Evolutionary conservation across 2,797 vertebrate species (phyloP), one percentile per base, ranked within the genome.

Genomic region (Tauraco hartlaubi): DNA sequence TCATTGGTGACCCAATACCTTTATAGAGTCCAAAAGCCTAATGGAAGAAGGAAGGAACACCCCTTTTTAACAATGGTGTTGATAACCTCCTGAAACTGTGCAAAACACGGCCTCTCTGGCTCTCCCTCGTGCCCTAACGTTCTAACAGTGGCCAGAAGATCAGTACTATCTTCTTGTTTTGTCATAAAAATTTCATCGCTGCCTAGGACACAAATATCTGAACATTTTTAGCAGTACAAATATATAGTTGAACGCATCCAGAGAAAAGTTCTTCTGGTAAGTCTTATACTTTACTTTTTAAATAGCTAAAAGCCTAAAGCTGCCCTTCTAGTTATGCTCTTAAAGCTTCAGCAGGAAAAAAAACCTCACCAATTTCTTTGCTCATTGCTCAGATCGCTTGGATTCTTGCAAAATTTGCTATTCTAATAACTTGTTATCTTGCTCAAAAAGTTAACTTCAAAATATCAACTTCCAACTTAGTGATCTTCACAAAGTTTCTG

Each of bases 1-100:
- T 99, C 99, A 99, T 99, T 20, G 99, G 99, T 10, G 99, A 99
- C 62, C 99, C 99, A 49, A 99, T 99, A 62, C 99, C 99, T 98
- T 99, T 99, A 96, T 99, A 99, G 81, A 99, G 98, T 76, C 99
- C 99, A 90, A 98, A 96, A 74, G 98, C 91, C 99, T 99, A 96
- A 8, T 33, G 72, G 62, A 63, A 79, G 66, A 74, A 77, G 25
- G 48, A 66, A 90, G 29, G 20, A 76, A 80, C 85, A 72, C 3
- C 2, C 7, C 8, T 62, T 62, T 79, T 94, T 62, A 96, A 56
- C 41, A 82, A 43, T 4, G 21, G 23, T 62, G 23, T 29, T 41
- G 18, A 71, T 49, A 78, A 48, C 19, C 59, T 85, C 35, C 85
- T n/a, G 33, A 67, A 33, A 49, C 59, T 20, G 13, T 35, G 37